Base-by-base conservation (phyloP, 2,888 invertebrate genomes). In the Deilephila porcellus region DNA sequence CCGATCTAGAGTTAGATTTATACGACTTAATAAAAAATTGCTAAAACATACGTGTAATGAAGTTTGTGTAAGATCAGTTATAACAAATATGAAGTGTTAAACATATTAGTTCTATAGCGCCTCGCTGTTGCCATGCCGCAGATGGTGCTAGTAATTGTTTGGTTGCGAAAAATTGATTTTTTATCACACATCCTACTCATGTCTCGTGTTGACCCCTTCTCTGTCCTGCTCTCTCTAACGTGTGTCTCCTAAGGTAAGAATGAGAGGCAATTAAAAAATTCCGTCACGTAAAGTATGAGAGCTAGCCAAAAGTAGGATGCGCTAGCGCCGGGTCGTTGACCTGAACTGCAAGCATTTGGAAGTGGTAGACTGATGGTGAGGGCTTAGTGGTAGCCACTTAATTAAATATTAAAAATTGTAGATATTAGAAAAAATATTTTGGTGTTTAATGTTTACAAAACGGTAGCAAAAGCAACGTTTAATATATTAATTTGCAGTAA, bases 251-350 rank as follows among this genome's bases (percentile, higher is more conserved):
- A 76, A 77, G 75, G 88, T 77, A 76, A 76, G 87, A 91, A 84
- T 76, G 88, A 81, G 88, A 90, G 80, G 83, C 82, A 88, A 89
- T 90, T 88, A 90, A 90, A 90, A 90, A 90, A 91, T 89, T 90
- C 91, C 90, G 80, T 88, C 92, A 91, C 92, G 92, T 91, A 90
- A 81, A 83, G 83, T 86, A 87, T 84, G 82, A 88, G 88, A 88
- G 87, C 90, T 92, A 90, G 91, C 90, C 87, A 90, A 92, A 91
- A 91, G 79, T 82, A 85, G 83, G 86, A 88, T 90, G 85, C 84
- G 83, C 84, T 83, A 80, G 78, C 71, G 72, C 20, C 45, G 34
- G 86, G 87, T 90, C 84, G 80, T 74, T 82, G 89, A 87, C 86
- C 88, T 79, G 76, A 79, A 85, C 76, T 90, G 91, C 90, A 90